These are phyloP conservation scores for Drosophila emarginata DNA, from an alignment of 2,888 invertebrate genomes.

Conservation along the genomic window DNA sequence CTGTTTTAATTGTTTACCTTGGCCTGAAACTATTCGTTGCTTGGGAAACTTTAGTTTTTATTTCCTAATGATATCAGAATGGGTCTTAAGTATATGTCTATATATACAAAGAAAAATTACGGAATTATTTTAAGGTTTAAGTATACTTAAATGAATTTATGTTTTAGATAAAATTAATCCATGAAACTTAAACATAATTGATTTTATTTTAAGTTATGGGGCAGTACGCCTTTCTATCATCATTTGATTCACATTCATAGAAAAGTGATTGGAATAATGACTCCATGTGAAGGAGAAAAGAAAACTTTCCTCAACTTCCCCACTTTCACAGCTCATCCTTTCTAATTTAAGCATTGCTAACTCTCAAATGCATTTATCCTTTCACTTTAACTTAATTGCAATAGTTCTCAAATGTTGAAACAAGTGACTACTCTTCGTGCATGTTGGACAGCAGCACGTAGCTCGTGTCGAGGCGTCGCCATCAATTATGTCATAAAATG, in stretches of 20 bases:
- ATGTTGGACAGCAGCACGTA: constrained; percentile 14
- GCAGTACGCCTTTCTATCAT: not conserved
- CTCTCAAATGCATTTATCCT: constrained; percentile 44
- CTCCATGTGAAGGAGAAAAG: not conserved
- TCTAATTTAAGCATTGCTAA: constrained; percentile 66
- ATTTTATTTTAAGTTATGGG: not conserved
- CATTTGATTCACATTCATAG: not conserved
- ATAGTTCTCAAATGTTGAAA: constrained; percentile 20
- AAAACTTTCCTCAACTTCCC: constrained; percentile 16
- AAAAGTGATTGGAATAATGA: constrained; percentile 2
- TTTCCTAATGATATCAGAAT: constrained; percentile 19
- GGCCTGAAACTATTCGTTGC: constrained; percentile 24
- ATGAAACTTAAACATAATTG: not conserved
- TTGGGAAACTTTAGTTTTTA: constrained; percentile 19
- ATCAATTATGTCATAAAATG: constrained; percentile 48
- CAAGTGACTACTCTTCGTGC: constrained; percentile 1
- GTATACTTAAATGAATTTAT: not conserved
- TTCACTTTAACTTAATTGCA: constrained; percentile 58
- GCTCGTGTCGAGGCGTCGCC: constrained; percentile 41
- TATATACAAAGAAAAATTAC: constrained; percentile 21
- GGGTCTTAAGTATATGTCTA: constrained; percentile 9
- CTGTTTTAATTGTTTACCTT: constrained; percentile 30
- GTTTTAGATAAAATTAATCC: not conserved
- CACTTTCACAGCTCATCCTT: constrained; percentile 52
- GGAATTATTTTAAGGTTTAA: not conserved